Evolutionary conservation across 2,888 invertebrate species (phyloP), one percentile per base, ranked within the genome.

Genomic region (Toxonevra muliebris): DNA sequence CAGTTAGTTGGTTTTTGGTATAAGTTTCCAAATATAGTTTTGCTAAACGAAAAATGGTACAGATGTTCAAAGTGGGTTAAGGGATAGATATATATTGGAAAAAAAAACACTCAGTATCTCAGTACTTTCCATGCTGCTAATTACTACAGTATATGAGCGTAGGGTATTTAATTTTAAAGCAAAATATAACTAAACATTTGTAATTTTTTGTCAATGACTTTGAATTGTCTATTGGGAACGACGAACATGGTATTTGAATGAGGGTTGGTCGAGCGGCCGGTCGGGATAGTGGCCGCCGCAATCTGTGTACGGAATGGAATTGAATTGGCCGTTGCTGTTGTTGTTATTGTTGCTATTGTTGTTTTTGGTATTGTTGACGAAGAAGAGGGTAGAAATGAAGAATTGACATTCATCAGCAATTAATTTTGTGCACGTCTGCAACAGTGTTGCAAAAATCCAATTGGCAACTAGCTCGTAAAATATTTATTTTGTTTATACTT

Each of bases 391-490:
- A 41, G 30, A 30, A 30, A 4, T 30, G 30, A 30, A 48, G 57
- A 69, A 75, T 76, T 76, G 76, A 77, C 82, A 82, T 80, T 77
- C 81, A 78, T 81, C 82, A 81, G 78, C 80, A 81, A 81, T 83
- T 84, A 84, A 83, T 80, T 80, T 80, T 82, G 80, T 78, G 80
- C 79, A 76, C 78, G 76, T 77, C 74, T 75, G 79, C 82, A 82
- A 83, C 82, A 81, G 76, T 77, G 82, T 81, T 80, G 76, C 75
- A 71, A 71, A 73, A 76, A 75, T 75, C 76, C 78, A 78, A 76
- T 76, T 80, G 77, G 74, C 76, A 79, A 69, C 70, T 69, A 78
- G 77, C 75, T 77, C 81, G 78, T 80, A 81, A 81, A 80, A 72
- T 75, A 55, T 66, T 66, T 68, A 55, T 61, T 45, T 55, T 55